Conservation (phyloP, 2,113 vertebrate species). For the Ahaetulla prasina region DNA sequence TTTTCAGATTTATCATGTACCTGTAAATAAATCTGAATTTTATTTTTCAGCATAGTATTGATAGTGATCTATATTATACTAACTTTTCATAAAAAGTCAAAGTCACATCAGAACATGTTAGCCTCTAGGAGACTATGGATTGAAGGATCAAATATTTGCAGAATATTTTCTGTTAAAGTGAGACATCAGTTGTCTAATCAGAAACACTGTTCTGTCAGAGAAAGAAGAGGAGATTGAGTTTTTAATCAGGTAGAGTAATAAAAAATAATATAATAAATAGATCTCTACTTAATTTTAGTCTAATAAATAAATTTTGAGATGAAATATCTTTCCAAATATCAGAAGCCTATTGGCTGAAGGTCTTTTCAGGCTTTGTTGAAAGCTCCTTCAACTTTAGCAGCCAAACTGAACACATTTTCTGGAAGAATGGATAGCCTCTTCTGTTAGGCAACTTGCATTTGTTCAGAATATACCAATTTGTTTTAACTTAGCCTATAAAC, state of each 20-base stretch:
- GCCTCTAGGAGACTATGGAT: background rate
- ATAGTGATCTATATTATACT: background rate
- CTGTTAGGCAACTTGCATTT: background rate
- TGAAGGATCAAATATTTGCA: background rate
- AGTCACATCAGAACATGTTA: background rate
- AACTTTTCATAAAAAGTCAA: background rate
- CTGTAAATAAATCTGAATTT: background rate
- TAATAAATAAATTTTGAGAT: background rate
- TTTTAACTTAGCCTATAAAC: slow-evolving; percentile 16
- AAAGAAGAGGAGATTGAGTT: background rate
- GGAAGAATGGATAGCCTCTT: background rate
- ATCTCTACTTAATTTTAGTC: background rate
- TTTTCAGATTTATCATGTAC: background rate
- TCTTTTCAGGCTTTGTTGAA: background rate
- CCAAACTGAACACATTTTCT: background rate
- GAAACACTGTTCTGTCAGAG: background rate
- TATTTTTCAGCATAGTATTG: slow-evolving; percentile 14
- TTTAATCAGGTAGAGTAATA: background rate
- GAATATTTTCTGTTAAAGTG: background rate
- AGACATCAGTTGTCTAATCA: background rate
- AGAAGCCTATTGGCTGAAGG: background rate
- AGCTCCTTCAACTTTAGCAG: background rate
- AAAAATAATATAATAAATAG: background rate
- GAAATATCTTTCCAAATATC: background rate
- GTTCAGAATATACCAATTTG: background rate